Evolutionary conservation across 2,113 vertebrate genomes (phyloP), one percentile per base, ranked within the genome.

Genomic region (Hyla sarda): DNA sequence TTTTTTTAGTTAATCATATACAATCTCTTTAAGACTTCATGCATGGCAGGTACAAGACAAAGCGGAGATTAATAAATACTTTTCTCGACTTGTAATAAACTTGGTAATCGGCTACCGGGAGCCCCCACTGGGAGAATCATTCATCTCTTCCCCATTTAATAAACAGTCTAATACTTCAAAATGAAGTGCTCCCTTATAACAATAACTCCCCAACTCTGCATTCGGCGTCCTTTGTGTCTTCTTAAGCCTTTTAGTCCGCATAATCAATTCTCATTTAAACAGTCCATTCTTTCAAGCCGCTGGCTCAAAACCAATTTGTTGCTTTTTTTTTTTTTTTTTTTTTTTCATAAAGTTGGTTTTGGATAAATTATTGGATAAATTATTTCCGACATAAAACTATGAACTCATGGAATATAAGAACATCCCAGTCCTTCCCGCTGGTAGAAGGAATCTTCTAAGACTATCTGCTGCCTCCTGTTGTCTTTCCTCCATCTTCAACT

Each of bases 211-310:
- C 25, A 34, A 3, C 72, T 25, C 28, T 7, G 0, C 72, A 14
- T 4, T 7, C 37, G 3, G 23, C 50, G 62, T 14, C 34, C 41
- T 65, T 56, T 65, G 37, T 65, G 78, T 45, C 21, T 16, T 13
- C 30, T 65, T 71, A 69, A 71, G 56, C 47, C 45, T 67, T 82
- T 28, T 72, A 28, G 28, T 82, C 50, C 32, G 19, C 81, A 72
- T 82, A 72, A 82, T 82, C 47, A 69, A 41, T 82, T 71, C 45
- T 54, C 45, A 72, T 69, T 82, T 82, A 72, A 34, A 54, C 47
- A 69, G 21, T 8, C 25, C 17, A 82, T 45, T 50, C 45, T 72
- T 82, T 54, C 30, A 54, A 28, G 45, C 10, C 21, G 7, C 16
- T 81, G n/a, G 54, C 28, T 72, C 19, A 48, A 52, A 52, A 72